Conservation (phyloP, 1,140 invertebrate species). For the Rhysida immarginata region DNA sequence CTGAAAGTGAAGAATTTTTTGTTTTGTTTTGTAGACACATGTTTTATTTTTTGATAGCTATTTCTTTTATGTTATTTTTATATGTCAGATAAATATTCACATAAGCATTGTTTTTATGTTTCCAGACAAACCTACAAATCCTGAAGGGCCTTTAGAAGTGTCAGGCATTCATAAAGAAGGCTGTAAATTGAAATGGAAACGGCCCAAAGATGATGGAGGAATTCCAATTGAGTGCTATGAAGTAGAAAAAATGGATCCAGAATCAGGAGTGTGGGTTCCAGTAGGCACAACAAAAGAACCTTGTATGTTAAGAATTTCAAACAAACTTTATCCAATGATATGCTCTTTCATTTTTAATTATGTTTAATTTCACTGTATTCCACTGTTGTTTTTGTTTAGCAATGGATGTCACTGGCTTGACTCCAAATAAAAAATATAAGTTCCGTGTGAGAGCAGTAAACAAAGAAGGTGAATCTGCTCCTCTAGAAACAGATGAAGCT, state of each 20-base stretch:
- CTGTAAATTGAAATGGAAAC: conserved; percentile 86
- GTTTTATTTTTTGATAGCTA: background rate
- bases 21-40: too few species aligned
- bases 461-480: conserved; percentile 87
- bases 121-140: conserved; percentile 63
- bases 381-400: conserved; percentile 30
- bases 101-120: conserved; percentile 8
- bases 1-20: too few species aligned
- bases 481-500: conserved; percentile 64
- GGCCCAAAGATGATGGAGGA: conserved; percentile 71
- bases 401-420: conserved; percentile 68
- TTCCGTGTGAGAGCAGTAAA: conserved; percentile 93
- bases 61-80: too few species aligned
- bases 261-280: conserved; percentile 87
- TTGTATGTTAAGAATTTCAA: too few species aligned
- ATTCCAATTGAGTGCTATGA: conserved; percentile 76
- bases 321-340: too few species aligned
- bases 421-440: conserved; percentile 80
- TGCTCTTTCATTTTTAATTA: too few species aligned
- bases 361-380: too few species aligned
- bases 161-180: conserved; percentile 84
- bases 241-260: conserved; percentile 82
- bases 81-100: background rate
- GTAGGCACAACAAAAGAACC: conserved; percentile 67
- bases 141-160: conserved; percentile 77